Base-by-base conservation (phyloP, 2,113 vertebrate genomes). In the Nanorana parkeri region DNA sequence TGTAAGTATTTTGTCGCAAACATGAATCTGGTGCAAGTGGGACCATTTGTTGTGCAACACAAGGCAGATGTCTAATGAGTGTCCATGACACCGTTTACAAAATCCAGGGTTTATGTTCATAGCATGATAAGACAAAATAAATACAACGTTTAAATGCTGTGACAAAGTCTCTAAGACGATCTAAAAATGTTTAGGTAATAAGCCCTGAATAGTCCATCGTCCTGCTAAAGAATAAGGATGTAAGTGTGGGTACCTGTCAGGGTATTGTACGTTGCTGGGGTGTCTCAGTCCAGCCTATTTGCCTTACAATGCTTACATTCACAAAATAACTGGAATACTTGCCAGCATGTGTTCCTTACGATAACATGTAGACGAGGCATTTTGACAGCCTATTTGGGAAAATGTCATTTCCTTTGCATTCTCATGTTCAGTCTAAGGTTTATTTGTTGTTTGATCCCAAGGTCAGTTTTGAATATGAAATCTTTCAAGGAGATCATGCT, bases 271-370 rank as follows among this genome's bases (percentile, higher is more conserved):
- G 61, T 60, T 68, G 71, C 60, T 74, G 28, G 11, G 66, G 63
- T 68, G 80, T 83, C 80, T 75, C 52, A 75, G 66, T n/a, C 23
- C 16, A 36, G 60, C 66, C 55, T 81, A 66, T 81, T 74, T 81
- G 61, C 61, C 65, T 83, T 83, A 61, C 75, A 52, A 77, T 52
- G 65, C 65, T 82, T 55, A 83, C 74, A 78, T 72, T 83, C 82
- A 84, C 74, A 69, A 66, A 78, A 78, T 83, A 64, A 58, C 26
- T 82, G 80, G 61, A 83, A 83, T 76, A 64, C 63, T 56, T 61
- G 71, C 28, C 80, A 68, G 80, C 80, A 76, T 83, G 72, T 83
- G 80, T 83, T 83, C 67, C 60, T 76, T 68, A 83, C 76, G 80
- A 68, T 83, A 82, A 76, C 29, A 13, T 74, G 63, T 32, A 51